Base-by-base conservation (phyloP, 2,113 vertebrate genomes). In the Trachemys scripta region DNA sequence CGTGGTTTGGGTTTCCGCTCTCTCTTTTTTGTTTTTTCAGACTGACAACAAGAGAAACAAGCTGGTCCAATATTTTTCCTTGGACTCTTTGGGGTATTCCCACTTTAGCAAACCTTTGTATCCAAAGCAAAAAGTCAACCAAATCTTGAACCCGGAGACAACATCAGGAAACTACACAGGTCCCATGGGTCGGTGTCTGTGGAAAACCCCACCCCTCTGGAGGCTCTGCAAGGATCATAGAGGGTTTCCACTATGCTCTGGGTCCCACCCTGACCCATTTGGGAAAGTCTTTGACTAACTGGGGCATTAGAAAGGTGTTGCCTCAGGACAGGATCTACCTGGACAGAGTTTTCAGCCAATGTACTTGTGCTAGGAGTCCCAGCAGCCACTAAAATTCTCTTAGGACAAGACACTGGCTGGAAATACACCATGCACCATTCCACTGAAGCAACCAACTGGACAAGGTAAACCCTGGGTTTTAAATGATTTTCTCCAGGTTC, bases 321-420 rank as follows among this genome's bases (percentile, higher is more conserved):
- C 49, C 85, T 82, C 89, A 59, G 91, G 72, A 92, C 82, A 87
- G 76, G 45, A 54, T 89, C 84, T 79, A 88, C 84, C 91, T 88
- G 57, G 49, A 1, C 19, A 72, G 16, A 50, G 72, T 4, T 47
- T 82, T 22, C 1, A 24, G 82, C 29, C 89, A 96, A 54, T 10
- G 50, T 10, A 8, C 38, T 84, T 82, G 65, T 11, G 56, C 22
- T 79, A 86, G 69, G 49, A 80, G 38, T 13, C 35, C 24, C 19
- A 72, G 82, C 51, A 89, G 75, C 47, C 0, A 5, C 62, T 89
- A n/a, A 75, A 65, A 84, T 1, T 86, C 35, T 16, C 5, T 49
- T 57, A 83, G 49, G 80, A 53, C 25, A 80, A 50, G 80, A 69
- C 35, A 5, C 11, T 45, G 62, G 75, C 79, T 79, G 59, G 80